Evolutionary conservation across 2,888 invertebrate genomes (phyloP).

Genomic region (Arctia plantaginis): DNA sequence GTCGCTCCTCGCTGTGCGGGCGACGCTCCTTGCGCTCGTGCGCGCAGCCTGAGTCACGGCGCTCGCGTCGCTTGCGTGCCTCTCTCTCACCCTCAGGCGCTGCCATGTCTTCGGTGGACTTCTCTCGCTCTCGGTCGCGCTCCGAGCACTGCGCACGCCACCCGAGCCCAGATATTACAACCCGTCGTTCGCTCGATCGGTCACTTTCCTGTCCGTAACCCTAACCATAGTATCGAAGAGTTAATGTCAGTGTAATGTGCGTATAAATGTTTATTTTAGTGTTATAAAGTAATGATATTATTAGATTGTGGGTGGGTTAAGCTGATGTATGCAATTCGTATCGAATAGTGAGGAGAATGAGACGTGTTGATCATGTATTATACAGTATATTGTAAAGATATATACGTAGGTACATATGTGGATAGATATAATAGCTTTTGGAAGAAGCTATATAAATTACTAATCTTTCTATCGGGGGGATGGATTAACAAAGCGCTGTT

Average conservation of each 20-base stretch:
- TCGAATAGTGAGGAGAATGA: constrained; percentile 60
- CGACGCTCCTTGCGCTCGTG: constrained; percentile 82
- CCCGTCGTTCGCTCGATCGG: constrained; percentile 80
- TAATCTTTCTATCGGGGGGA: constrained; percentile 50
- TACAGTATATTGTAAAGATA: constrained; percentile 54
- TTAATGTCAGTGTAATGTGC: constrained; percentile 71
- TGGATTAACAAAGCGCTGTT: constrained; percentile 50
- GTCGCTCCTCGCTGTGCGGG: constrained; percentile 82
- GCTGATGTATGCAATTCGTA: constrained; percentile 60
- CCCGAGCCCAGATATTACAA: constrained; percentile 81
- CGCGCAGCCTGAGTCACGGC: constrained; percentile 85
- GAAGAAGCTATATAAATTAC: constrained; percentile 41
- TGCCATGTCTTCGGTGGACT: constrained; percentile 82
- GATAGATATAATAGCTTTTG: constrained; percentile 36
- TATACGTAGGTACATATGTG: constrained; percentile 57
- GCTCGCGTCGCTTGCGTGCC: constrained; percentile 88
- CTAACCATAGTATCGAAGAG: constrained; percentile 68
- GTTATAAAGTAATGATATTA: constrained; percentile 51
- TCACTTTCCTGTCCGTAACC: constrained; percentile 83
- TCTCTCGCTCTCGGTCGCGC: constrained; percentile 68
- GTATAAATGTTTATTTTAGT: constrained; percentile 46
- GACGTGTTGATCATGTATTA: constrained; percentile 58
- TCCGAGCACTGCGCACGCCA: constrained; percentile 85
- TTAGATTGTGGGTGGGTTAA: constrained; percentile 60
- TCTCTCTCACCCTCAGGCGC: constrained; percentile 86